These are phyloP conservation scores for Chrysolina americana DNA, from an alignment of 2,888 invertebrate genomes.

Conservation along the genomic window DNA sequence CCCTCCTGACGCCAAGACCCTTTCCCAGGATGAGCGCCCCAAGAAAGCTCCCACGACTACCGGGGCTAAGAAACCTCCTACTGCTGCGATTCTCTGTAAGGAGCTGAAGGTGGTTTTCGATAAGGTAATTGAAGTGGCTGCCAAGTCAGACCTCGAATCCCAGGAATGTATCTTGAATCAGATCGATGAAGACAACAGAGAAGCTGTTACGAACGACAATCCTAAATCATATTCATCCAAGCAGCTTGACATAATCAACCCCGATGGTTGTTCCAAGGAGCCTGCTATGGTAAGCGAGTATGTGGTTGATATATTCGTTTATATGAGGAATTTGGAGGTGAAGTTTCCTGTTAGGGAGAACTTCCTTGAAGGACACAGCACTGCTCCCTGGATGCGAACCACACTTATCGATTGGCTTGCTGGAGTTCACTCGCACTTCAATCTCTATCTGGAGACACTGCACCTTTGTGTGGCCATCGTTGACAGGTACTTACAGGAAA, in stretches of 20 bases:
- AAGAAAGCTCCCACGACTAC: too few relatives aligned
- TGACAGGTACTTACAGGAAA: constrained; percentile 90
- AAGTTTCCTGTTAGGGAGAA: constrained; percentile 77
- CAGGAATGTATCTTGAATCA: too few relatives aligned
- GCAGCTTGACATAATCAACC: constrained; percentile 47
- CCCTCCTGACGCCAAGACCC: too few relatives aligned
- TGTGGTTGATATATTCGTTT: constrained; percentile 90
- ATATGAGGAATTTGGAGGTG: constrained; percentile 83
- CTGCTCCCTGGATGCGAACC: constrained; percentile 89
- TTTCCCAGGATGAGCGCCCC: too few relatives aligned
- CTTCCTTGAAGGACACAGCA: constrained; percentile 79
- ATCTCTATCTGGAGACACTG: constrained; percentile 88
- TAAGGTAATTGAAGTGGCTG: too few relatives aligned
- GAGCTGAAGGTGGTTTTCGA: too few relatives aligned
- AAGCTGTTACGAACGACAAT: too few relatives aligned
- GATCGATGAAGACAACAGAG: too few relatives aligned
- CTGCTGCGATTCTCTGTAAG: too few relatives aligned
- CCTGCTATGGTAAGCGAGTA: constrained; percentile 85
- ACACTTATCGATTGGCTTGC: constrained; percentile 95
- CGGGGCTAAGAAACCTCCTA: too few relatives aligned
- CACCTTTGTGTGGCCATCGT: constrained; percentile 90
- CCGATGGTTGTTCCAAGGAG: constrained; percentile 75
- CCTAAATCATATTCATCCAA: neutral
- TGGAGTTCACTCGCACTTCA: constrained; percentile 91
- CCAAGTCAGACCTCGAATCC: too few relatives aligned